Percentiles rank a stretch among this genome's conserved stretches.
phyloP scores from a whole-genome alignment of 2,888 invertebrate genomes.

The Eucera pruinosa region DNA sequence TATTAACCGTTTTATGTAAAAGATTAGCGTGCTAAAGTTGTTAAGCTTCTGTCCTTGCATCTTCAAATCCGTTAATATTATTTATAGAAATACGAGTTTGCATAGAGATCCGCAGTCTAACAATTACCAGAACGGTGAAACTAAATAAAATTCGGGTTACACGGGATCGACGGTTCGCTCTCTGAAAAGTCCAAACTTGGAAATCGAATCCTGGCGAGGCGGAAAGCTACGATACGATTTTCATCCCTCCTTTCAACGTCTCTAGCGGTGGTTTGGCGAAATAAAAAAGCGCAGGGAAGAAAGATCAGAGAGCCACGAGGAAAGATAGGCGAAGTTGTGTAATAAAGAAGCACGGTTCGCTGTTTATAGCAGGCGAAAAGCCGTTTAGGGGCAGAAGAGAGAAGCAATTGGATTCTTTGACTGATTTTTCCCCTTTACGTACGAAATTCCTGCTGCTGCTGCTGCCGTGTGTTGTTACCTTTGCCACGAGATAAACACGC shows the following conservation, averaged over 20 bases:
- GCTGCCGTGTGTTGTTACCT: background rate
- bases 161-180: background rate
- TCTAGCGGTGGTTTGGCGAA: background rate
- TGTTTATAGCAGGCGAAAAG: slow-evolving; percentile 24
- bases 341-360: slow-evolving; percentile 15
- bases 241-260: background rate
- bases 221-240: slow-evolving; percentile 1
- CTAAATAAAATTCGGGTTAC: too few relatives aligned
- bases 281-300: background rate
- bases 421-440: background rate
- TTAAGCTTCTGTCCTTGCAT: too few relatives aligned
- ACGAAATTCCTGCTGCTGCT: background rate
- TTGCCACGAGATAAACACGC: background rate
- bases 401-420: slow-evolving; percentile 19
- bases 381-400: background rate
- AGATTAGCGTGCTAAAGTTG: too few relatives aligned
- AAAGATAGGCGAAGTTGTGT: slow-evolving; percentile 28
- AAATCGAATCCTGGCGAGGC: slow-evolving; percentile 4
- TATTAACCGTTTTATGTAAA: too few relatives aligned
- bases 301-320: slow-evolving; percentile 12
- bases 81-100: too few relatives aligned
- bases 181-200: slow-evolving; percentile 26
- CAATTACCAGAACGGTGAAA: too few relatives aligned
- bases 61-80: too few relatives aligned
- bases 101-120: too few relatives aligned